phyloP scores from a whole-genome alignment of 2,888 invertebrate species.

The Heliconius charithonia region DNA sequence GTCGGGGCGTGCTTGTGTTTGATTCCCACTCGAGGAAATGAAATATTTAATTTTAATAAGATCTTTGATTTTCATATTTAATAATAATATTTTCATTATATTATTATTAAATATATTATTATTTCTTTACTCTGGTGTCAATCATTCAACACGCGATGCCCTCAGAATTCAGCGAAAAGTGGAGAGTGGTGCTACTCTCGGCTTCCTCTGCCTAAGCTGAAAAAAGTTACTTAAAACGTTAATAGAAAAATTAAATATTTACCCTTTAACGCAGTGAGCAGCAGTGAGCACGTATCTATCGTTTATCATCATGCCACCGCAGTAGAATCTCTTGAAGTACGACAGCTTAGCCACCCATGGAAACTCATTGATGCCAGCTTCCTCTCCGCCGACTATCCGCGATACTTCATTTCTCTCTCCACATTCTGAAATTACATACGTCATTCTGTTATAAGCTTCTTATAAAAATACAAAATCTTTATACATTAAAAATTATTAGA shows the following conservation, averaged over 20 bases:
- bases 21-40: too few relatives aligned
- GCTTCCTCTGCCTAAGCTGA: too few relatives aligned
- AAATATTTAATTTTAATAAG: too few relatives aligned
- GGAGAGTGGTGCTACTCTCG: too few relatives aligned
- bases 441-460: background rate
- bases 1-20: too few relatives aligned
- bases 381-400: constrained; percentile 92
- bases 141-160: too few relatives aligned
- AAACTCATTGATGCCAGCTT: constrained; percentile 90
- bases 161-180: too few relatives aligned
- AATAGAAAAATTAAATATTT: constrained; percentile 40
- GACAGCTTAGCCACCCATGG: constrained; percentile 95
- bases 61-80: too few relatives aligned
- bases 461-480: background rate
- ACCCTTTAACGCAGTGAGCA: constrained; percentile 96
- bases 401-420: constrained; percentile 92
- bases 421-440: constrained; percentile 84
- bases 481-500: background rate
- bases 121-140: too few relatives aligned
- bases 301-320: constrained; percentile 94
- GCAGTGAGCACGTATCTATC: constrained; percentile 94
- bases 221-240: too few relatives aligned
- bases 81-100: too few relatives aligned
- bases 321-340: constrained; percentile 95
- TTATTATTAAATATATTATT: too few relatives aligned